Evolutionary conservation across 2,797 vertebrate genomes (phyloP).

Genomic region (Hapalemur alaotrensis): DNA sequence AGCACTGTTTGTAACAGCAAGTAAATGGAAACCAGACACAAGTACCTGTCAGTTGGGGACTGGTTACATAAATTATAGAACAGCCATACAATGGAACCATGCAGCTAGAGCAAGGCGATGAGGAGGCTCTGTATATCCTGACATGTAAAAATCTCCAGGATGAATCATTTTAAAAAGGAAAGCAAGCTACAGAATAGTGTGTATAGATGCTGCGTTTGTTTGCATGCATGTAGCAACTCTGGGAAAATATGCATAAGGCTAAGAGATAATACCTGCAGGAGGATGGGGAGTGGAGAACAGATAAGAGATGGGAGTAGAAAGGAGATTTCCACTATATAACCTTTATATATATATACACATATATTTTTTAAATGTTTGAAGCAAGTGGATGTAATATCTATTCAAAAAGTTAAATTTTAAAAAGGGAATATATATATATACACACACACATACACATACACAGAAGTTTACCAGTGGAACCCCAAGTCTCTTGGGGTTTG

Average conservation of each 20-base stretch:
- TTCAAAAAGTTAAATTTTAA: background rate
- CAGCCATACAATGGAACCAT: background rate
- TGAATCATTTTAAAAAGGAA: background rate
- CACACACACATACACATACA: too few species aligned
- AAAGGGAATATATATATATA: background rate
- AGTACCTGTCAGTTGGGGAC: background rate
- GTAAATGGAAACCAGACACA: background rate
- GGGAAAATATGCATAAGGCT: background rate
- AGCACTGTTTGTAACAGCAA: background rate
- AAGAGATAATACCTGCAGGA: background rate
- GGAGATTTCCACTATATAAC: background rate
- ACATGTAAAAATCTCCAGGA: background rate
- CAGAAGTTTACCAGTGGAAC: background rate
- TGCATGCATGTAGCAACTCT: background rate
- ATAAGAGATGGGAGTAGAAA: background rate
- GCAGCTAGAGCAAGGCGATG: background rate
- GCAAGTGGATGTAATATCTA: background rate
- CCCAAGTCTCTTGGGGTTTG: background rate
- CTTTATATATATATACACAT: background rate
- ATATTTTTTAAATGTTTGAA: background rate
- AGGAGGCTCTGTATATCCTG: background rate
- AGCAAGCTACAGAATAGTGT: background rate
- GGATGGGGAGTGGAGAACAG: background rate
- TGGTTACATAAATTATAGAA: background rate
- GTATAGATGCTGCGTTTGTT: background rate